Evolutionary conservation across 2,888 invertebrate species (phyloP), one percentile per base, ranked within the genome.

Genomic region (Deroplatys truncata): DNA sequence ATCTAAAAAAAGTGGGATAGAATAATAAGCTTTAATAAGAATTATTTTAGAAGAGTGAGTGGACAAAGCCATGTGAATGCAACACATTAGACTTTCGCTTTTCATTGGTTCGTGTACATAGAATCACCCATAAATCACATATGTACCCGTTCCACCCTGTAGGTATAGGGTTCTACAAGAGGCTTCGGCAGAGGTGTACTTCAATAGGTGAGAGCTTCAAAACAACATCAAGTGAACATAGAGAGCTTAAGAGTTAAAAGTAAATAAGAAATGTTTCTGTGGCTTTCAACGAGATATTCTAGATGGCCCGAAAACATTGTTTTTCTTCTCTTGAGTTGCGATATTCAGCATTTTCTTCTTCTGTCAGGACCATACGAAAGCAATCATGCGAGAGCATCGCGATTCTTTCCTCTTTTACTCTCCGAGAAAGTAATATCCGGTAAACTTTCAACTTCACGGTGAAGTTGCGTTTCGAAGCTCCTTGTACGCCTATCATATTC

Each of bases 401-500:
- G 56, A 72, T 72, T 72, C 56, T 20, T 72, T 72, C 56, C 25
- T 72, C 56, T 72, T 72, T 72, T 72, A 72, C 56, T 72, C 56
- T 72, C 56, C 56, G 20, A 49, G 85, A n/a, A 85, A 49, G 85
- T 85, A 85, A 85, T 85, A 85, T 85, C 85, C 85, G 85, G 85
- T 49, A 85, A 85, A 85, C 85, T 85, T 85, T 49, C 56, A 72
- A 72, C 56, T 72, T 72, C 56, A 72, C 56, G 56, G 56, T 72
- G 20, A 72, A 72, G 56, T 72, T 72, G 56, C 56, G 16, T 72
- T 72, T 72, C 20, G 56, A 72, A 72, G 56, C 56, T 72, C 56
- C 56, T 72, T 72, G 56, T 72, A 72, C 20, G 56, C 20, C 56
- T 72, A 72, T 72, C 56, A 72, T 72, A 72, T 72, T 72, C 56